Percentiles rank a stretch among this genome's conserved stretches.
phyloP scores from a whole-genome alignment of 2,888 invertebrate genomes.

The Petrophora chlorosata region DNA sequence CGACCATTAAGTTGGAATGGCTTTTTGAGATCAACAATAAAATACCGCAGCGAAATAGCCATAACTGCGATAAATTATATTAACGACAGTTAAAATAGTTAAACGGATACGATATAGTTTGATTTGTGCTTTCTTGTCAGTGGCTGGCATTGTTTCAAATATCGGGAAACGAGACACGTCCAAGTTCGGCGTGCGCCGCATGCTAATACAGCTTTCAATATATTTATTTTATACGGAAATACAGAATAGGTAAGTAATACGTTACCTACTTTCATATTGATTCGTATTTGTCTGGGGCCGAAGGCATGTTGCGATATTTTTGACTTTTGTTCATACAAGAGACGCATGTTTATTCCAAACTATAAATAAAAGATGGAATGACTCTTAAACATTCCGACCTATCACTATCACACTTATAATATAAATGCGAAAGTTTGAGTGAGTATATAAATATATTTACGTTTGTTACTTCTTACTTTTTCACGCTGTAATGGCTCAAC shows the following conservation, averaged over 20 bases:
- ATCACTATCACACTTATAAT: too few relatives aligned
- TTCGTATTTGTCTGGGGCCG: constrained; percentile 31
- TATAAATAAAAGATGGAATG: too few relatives aligned
- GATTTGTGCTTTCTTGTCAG: constrained; percentile 75
- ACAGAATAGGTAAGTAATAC: constrained; percentile 48
- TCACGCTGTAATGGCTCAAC: too few relatives aligned
- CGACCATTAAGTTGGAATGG: constrained; percentile 51
- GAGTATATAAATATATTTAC: too few relatives aligned
- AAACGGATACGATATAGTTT: constrained; percentile 56
- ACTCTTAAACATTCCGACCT: too few relatives aligned
- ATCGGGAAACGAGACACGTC: constrained; percentile 71
- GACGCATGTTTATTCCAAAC: too few relatives aligned
- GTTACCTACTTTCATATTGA: constrained; percentile 50
- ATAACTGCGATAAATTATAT: constrained; percentile 48
- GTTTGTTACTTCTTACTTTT: too few relatives aligned
- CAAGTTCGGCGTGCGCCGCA: constrained; percentile 63
- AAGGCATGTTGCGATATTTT: too few relatives aligned
- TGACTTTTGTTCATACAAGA: background rate
- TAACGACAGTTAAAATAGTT: constrained; percentile 58
- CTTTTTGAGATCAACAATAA: constrained; percentile 51
- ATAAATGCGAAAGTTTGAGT: too few relatives aligned
- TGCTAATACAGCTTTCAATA: constrained; percentile 67
- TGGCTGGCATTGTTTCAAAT: constrained; percentile 71
- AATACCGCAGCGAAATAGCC: constrained; percentile 45
- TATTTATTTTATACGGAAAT: constrained; percentile 56